Evolutionary conservation across 2,113 vertebrate species (phyloP), one percentile per base, ranked within the genome.

Genomic region (Prinia subflava): DNA sequence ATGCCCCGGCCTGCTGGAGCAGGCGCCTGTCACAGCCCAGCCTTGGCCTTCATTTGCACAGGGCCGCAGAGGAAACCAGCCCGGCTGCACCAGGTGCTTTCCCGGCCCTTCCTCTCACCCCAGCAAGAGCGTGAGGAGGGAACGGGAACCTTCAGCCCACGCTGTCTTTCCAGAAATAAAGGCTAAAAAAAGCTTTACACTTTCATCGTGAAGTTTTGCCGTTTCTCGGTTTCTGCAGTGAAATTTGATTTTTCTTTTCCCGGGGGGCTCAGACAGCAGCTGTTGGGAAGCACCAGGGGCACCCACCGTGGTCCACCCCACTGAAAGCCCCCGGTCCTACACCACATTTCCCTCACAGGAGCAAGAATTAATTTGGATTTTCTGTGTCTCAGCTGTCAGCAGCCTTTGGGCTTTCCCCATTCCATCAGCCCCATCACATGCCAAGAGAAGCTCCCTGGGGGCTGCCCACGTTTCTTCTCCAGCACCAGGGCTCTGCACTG

Each of bases 11-110:
- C 25, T 35, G 75, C 35, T 4, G 0, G 33, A 59, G 31, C 68
- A 60, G 0, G 0, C 0, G 0, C 31, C 49, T 13, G 67, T 9
- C 4, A 4, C 2, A 3, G 71, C 63, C 20, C 57, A 39, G 3
- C 0, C 46, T 31, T 31, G 74, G 55, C 85, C 35, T 35, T 30
- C 14, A 7, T 68, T 86, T 93, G 67, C 67, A 41, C 18, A 37
- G 12, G 42, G 50, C 49, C 3, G 0, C 0, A 15, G 17, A 44
- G 63, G 20, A 78, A 63, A 63, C 33, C 15, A 12, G 52, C 5
- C 1, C 0, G 2, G 27, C 24, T 71, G 49, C 42, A 23, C 41
- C 6, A 2, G 59, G 52, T 35, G 60, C 87, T 91, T 91, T 70
- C 87, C 80, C 8, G 9, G 56, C 47, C 30, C 49, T 13, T 59